Evolutionary conservation across 2,113 vertebrate species (phyloP).

Genomic region (Archocentrus centrarchus): DNA sequence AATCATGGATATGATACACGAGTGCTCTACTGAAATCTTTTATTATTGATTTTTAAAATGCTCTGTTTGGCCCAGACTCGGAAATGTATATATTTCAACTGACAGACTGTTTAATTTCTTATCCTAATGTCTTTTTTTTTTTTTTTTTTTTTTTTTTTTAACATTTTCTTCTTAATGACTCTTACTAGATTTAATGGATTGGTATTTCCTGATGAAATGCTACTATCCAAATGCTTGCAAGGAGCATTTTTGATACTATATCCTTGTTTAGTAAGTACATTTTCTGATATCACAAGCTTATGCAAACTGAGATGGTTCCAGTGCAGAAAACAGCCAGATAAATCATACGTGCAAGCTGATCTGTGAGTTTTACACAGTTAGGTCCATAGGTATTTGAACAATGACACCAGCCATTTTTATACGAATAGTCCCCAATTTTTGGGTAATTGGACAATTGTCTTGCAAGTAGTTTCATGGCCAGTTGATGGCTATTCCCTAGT

Average conservation of each 20-base stretch:
- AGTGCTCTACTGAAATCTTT: slow-evolving; percentile 70
- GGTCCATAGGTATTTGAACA: not conserved
- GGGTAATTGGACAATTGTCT: too few relatives aligned
- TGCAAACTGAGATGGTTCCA: not conserved
- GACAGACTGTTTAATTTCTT: slow-evolving; percentile 49
- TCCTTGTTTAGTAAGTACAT: not conserved
- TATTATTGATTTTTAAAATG: slow-evolving; percentile 76
- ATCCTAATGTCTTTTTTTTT: slow-evolving; percentile 21
- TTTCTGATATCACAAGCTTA: not conserved
- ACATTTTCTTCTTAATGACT: slow-evolving; percentile 48
- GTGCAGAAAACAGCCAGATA: not conserved
- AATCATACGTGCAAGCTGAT: not conserved
- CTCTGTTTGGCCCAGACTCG: slow-evolving; percentile 45
- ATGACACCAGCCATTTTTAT: not conserved
- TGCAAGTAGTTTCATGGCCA: too few relatives aligned
- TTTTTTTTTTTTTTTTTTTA: slow-evolving; percentile 14
- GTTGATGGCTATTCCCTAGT: too few relatives aligned
- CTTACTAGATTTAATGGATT: slow-evolving; percentile 42
- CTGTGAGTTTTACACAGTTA: not conserved
- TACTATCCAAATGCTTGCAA: not conserved
- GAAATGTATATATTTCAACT: slow-evolving; percentile 60
- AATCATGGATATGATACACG: slow-evolving; percentile 69
- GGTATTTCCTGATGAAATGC: slow-evolving; percentile 5
- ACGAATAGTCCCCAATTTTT: too few relatives aligned
- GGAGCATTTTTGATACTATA: not conserved